Base-by-base conservation (phyloP, 2,888 invertebrate species). In the Corythucha ciliata region DNA sequence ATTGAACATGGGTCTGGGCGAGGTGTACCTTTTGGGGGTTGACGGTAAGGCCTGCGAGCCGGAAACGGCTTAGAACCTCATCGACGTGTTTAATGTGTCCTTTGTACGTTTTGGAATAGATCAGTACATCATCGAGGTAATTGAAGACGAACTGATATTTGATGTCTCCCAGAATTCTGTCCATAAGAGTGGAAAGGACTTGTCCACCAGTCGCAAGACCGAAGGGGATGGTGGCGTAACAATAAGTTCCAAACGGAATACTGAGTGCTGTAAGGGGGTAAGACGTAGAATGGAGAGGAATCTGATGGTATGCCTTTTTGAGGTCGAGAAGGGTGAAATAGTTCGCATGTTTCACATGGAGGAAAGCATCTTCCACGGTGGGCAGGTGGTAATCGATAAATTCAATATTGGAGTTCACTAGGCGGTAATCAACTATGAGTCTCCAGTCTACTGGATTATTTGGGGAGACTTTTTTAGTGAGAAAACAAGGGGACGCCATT, bases 21-120 rank as follows among this genome's bases (percentile, higher is more conserved):
- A 53, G 48, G 25, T 29, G 25, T 25, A 56, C 41, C 47, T 59
- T 55, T 12, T 59, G 55, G 0, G 60, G 60, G 4, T 60, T 62
- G 2, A 63, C 57, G 10, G 48, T 49, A 54, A 61, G 14, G 57
- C 57, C 5, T 50, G 60, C 47, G 42, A 58, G 6, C 16, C 32
- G 2, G 49, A 55, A 14, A 54, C 58, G 41, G n/a, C n/a, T 12
- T 3, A 59, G 42, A 7, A 59, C 45, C 20, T 53, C 20, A 6
- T 41, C 14, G 8, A 55, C 22, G 25, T 54, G 40, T 8, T 8
- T 21, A 1, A 57, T 7, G 20, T 58, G 55, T 10, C 52, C 46
- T 14, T 48, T 46, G n/a, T 49, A 48, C 14, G 47, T 32, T 7
- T 29, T 29, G 24, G 50, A 50, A 21, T 54, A 48, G 6, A 57